Conservation (phyloP, 1,140 invertebrate species). For the Scaptomyza hsui region DNA sequence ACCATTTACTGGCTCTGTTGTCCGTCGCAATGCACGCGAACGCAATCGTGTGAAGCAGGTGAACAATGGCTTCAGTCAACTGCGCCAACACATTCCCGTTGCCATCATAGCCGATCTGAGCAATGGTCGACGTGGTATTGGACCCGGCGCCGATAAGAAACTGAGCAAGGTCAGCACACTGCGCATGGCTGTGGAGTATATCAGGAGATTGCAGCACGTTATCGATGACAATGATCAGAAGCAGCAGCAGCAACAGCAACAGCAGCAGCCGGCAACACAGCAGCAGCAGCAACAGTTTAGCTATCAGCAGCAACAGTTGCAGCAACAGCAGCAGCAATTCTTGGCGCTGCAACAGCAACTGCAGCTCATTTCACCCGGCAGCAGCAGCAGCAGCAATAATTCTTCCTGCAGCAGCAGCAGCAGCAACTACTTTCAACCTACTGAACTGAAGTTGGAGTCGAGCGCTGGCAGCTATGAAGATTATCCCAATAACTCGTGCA, state of each 20-base stretch:
- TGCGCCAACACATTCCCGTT: slow-evolving; percentile 94
- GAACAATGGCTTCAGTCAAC: slow-evolving; percentile 95
- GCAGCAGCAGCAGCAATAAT: slow-evolving; percentile 47
- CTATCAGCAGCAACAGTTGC: slow-evolving; percentile 56
- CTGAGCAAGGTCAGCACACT: slow-evolving; percentile 98
- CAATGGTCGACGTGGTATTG: slow-evolving; percentile 86
- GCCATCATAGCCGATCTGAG: slow-evolving; percentile 89
- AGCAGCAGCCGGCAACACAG: slow-evolving; percentile 26
- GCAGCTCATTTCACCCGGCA: slow-evolving; percentile 34
- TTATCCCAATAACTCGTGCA: slow-evolving; percentile 73
- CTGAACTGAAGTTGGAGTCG: slow-evolving; percentile 43
- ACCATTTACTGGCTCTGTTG: slow-evolving; percentile 87
- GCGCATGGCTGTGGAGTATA: slow-evolving; percentile 96
- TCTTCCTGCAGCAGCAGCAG: slow-evolving; percentile 33
- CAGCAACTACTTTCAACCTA: slow-evolving; percentile 11
- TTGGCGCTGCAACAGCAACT: slow-evolving; percentile 51
- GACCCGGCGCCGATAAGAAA: slow-evolving; percentile 90
- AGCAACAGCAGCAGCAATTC: slow-evolving; percentile 46
- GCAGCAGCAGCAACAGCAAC: slow-evolving; percentile 34
- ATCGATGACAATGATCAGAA: slow-evolving; percentile 84
- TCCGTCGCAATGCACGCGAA: slow-evolving; percentile 95
- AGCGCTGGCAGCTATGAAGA: slow-evolving; percentile 55
- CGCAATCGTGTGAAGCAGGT: slow-evolving; percentile 97
- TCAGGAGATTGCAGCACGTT: slow-evolving; percentile 92
- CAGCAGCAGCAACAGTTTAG: slow-evolving; percentile 28